Evolutionary conservation across 2,888 invertebrate genomes (phyloP).

Genomic region (Aromia moschata): DNA sequence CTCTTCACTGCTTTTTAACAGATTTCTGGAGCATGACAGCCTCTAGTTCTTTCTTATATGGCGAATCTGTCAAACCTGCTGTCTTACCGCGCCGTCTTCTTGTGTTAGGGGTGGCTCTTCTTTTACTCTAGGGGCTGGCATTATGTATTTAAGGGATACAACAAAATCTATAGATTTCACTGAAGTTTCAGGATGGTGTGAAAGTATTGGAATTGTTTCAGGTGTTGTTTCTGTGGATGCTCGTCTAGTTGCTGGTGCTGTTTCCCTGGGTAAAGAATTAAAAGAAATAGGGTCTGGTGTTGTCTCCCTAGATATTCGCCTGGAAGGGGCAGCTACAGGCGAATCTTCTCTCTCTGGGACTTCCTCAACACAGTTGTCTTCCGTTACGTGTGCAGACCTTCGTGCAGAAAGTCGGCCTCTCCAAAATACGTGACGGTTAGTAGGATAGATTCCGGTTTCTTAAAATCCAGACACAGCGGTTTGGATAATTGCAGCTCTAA

Average conservation of each 20-base stretch:
- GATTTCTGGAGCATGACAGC: neutral
- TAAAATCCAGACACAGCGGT: neutral
- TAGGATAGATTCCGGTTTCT: neutral
- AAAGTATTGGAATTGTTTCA: neutral
- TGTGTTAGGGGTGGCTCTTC: neutral
- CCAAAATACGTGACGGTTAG: slow-evolving; percentile 5
- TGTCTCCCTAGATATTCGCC: slow-evolving; percentile 5
- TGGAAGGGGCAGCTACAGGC: neutral
- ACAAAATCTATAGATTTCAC: neutral
- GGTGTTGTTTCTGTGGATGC: neutral
- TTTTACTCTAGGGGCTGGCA: neutral
- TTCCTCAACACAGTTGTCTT: neutral
- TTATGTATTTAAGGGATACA: neutral
- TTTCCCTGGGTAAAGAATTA: neutral
- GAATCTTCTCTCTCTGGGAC: neutral
- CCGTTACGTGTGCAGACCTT: neutral
- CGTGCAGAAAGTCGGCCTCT: neutral
- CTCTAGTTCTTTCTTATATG: slow-evolving; percentile 1
- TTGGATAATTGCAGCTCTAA: slow-evolving; percentile 1
- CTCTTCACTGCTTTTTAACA: neutral
- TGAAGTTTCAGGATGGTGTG: neutral
- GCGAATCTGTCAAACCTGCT: slow-evolving; percentile 1
- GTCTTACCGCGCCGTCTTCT: slow-evolving; percentile 6
- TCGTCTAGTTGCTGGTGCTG: neutral
- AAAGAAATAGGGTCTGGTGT: neutral